A percentile compares a stretch with the other conserved stretches of the same genome.
Conservation (phyloP, 2,888 invertebrate genomes). For the Holacanthella duospinosa region DNA sequence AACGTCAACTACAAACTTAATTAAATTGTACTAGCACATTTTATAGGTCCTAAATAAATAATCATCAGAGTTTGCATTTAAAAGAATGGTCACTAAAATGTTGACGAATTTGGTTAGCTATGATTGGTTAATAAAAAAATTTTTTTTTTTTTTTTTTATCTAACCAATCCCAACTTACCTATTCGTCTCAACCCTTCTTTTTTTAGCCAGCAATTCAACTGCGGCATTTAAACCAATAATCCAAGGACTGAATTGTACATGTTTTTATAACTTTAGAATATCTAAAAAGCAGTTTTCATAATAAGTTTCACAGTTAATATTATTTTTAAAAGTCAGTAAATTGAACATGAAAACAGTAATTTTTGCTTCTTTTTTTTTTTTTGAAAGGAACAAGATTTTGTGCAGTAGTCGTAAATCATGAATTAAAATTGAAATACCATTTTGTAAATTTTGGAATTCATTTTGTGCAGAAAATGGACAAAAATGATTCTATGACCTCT, state of each 20-base stretch:
- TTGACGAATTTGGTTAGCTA: no score
- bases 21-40: no score
- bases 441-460: not conserved
- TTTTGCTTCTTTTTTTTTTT: not conserved
- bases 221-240: slow-evolving; percentile 35
- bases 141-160: no score
- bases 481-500: not conserved
- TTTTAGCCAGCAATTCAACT: slow-evolving; percentile 36
- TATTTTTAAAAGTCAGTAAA: not conserved
- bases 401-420: not conserved
- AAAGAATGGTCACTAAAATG: no score
- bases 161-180: no score
- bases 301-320: not conserved
- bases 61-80: no score
- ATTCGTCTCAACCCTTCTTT: no score
- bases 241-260: slow-evolving; percentile 35
- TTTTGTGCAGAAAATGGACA: not conserved
- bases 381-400: not conserved
- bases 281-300: not conserved
- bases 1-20: no score
- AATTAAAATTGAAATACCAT: not conserved
- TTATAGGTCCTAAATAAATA: no score
- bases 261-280: not conserved
- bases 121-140: no score
- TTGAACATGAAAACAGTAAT: not conserved